A percentile compares a stretch with the other conserved stretches of the same genome.
phyloP scores from a whole-genome alignment of 1,140 invertebrate species.

The Wiebesia pumilae region DNA sequence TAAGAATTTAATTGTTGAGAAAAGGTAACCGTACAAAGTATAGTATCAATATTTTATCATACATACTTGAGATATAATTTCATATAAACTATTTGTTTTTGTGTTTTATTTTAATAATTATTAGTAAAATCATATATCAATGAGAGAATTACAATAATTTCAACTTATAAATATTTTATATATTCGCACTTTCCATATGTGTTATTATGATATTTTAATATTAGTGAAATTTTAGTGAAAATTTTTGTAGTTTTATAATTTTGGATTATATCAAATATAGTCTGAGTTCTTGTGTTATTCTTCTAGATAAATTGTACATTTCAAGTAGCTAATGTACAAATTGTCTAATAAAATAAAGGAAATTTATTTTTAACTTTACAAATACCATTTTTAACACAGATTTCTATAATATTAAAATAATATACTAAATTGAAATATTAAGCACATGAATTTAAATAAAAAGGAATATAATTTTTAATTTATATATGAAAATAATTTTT shows the following conservation, averaged over 20 bases:
- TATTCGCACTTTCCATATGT: background rate
- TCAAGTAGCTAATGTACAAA: too few relatives aligned
- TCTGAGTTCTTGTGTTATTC: too few relatives aligned
- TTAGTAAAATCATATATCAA: background rate
- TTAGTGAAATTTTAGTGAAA: too few relatives aligned
- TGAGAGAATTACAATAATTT: background rate
- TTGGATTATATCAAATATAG: too few relatives aligned
- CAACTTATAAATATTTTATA: conserved; percentile 14
- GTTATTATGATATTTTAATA: background rate
- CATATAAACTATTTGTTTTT: background rate
- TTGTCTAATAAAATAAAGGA: background rate
- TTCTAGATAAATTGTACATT: too few relatives aligned
- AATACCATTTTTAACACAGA: background rate
- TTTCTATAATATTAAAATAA: background rate
- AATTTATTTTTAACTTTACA: background rate
- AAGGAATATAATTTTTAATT: background rate
- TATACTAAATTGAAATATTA: background rate
- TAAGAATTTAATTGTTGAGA: conserved; percentile 50
- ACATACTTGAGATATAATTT: background rate
- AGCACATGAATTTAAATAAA: background rate
- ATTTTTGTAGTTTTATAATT: too few relatives aligned
- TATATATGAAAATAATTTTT: background rate
- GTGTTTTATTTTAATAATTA: background rate
- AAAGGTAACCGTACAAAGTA: conserved; percentile 41
- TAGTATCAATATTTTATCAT: background rate